phyloP scores from a whole-genome alignment of 2,113 vertebrate species.

The Haemorhous mexicanus region DNA sequence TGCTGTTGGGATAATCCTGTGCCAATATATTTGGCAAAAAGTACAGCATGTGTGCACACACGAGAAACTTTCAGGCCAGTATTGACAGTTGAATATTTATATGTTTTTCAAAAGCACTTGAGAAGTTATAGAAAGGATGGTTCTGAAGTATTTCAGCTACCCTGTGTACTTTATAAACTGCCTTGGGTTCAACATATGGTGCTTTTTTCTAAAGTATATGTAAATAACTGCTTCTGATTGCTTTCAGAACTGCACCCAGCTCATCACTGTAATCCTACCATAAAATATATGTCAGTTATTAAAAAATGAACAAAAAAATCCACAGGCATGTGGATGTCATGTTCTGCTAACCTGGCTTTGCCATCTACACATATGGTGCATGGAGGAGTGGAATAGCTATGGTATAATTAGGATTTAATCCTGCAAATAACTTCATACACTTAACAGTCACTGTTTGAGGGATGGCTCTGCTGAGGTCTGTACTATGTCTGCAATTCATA shows the following conservation, averaged over 20 bases:
- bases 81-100: neutral
- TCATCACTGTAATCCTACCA: neutral
- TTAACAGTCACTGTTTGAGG: neutral
- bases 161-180: neutral
- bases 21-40: slow-evolving; percentile 4
- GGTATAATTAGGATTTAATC: slow-evolving; percentile 8
- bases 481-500: neutral
- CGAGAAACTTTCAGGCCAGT: neutral
- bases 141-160: neutral
- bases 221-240: slow-evolving; percentile 33
- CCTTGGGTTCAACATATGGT: neutral
- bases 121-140: neutral
- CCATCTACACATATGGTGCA: neutral
- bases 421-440: neutral
- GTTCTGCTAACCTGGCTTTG: slow-evolving; percentile 37
- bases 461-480: neutral
- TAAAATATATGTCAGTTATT: slow-evolving; percentile 28
- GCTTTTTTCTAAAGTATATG: slow-evolving; percentile 20
- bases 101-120: neutral
- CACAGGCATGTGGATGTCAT: neutral
- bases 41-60: neutral
- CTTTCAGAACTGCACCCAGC: slow-evolving; percentile 31
- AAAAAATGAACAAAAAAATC: slow-evolving; percentile 39
- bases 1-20: neutral
- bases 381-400: neutral